Conservation (phyloP, 2,113 vertebrate species). For the Irena cyanogastra region DNA sequence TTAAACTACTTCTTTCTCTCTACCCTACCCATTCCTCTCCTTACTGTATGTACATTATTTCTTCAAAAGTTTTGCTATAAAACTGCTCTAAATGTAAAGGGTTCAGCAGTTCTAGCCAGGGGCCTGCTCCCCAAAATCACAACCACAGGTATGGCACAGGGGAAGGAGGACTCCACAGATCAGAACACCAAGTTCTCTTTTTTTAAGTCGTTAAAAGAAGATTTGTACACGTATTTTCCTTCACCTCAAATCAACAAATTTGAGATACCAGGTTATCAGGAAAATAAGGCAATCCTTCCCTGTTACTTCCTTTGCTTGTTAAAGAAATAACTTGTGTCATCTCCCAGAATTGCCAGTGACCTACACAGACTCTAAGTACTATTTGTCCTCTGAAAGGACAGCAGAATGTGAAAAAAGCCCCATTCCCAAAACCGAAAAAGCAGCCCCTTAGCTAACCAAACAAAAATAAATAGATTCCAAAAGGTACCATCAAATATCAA, state of each 20-base stretch:
- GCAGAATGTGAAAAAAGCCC: not conserved
- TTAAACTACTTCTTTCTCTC: not conserved
- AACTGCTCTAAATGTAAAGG: constrained; percentile 10
- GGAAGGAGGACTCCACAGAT: constrained; percentile 33
- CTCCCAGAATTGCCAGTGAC: not conserved
- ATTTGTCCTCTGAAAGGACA: not conserved
- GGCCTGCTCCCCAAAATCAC: not conserved
- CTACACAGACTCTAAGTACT: not conserved
- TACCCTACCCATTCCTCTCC: not conserved
- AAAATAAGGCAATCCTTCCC: not conserved
- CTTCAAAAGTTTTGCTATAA: not conserved
- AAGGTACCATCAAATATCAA: not conserved
- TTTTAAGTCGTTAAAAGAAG: not conserved
- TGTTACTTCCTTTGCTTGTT: not conserved
- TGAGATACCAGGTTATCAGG: not conserved
- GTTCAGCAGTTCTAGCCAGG: constrained; percentile 13
- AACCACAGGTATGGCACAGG: not conserved
- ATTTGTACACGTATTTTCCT: constrained; percentile 17
- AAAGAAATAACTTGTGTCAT: not conserved
- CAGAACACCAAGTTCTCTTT: constrained; percentile 14
- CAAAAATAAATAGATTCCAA: not conserved
- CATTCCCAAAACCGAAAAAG: not conserved
- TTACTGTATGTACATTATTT: not conserved
- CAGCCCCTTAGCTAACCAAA: not conserved
- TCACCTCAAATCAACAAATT: not conserved